phyloP scores from a whole-genome alignment of 2,888 invertebrate species.

The Nomada lathburiana region DNA sequence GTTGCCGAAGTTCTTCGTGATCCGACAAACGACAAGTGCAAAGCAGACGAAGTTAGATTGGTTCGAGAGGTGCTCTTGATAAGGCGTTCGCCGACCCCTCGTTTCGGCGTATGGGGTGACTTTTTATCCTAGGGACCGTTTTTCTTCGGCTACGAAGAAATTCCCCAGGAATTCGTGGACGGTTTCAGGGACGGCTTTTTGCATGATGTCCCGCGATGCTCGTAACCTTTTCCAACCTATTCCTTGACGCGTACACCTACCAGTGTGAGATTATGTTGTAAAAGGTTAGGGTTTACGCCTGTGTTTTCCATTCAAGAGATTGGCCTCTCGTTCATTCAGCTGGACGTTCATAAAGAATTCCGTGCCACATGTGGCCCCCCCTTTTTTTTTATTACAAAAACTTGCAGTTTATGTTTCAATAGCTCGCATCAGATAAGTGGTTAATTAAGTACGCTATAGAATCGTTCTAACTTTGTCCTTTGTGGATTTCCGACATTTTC shows the following conservation, averaged over 20 bases:
- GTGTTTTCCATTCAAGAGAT: constrained; percentile 30
- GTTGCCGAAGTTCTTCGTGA: constrained; percentile 17
- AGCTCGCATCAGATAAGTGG: not conserved
- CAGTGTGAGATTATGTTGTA: constrained; percentile 65
- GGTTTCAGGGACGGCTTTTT: constrained; percentile 82
- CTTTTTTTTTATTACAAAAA: not conserved
- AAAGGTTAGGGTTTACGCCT: constrained; percentile 61
- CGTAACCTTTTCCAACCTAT: constrained; percentile 76
- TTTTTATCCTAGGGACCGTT: constrained; percentile 69
- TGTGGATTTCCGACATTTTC: not conserved
- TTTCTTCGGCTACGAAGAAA: constrained; percentile 69
- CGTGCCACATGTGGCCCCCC: too few relatives aligned
- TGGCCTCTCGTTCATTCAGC: not conserved
- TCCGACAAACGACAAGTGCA: constrained; percentile 28
- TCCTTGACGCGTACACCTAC: constrained; percentile 51
- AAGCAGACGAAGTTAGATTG: constrained; percentile 42
- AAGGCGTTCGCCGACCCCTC: constrained; percentile 62
- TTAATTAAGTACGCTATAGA: not conserved
- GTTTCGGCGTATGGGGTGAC: constrained; percentile 64
- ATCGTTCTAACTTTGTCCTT: not conserved
- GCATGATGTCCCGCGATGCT: constrained; percentile 69
- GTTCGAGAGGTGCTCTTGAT: constrained; percentile 54
- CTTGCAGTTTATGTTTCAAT: not conserved
- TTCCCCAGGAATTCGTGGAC: constrained; percentile 76
- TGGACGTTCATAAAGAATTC: too few relatives aligned